Percentiles rank a stretch among this genome's conserved stretches.
Conservation (phyloP, 2,797 vertebrate genomes). For the Pygocentrus nattereri region DNA sequence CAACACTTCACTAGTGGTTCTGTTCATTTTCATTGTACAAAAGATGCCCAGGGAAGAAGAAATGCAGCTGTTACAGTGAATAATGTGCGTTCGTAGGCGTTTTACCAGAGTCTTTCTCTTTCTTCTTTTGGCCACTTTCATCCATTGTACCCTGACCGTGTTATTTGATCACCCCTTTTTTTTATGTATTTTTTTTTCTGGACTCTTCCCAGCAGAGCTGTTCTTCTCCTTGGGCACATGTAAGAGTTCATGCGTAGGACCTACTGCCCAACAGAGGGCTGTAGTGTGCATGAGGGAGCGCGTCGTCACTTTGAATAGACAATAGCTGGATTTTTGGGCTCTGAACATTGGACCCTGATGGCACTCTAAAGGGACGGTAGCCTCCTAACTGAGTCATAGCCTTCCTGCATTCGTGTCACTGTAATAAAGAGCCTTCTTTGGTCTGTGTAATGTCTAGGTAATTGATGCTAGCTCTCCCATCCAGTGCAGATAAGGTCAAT, state of each 20-base stretch:
- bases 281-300: slow-evolving; percentile 45
- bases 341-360: background rate
- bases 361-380: background rate
- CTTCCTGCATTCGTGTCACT: slow-evolving; percentile 4
- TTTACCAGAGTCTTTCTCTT: too few relatives aligned
- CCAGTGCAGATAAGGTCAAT: slow-evolving; percentile 45
- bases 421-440: slow-evolving; percentile 22
- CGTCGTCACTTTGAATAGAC: slow-evolving; percentile 53
- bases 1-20: background rate
- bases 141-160: background rate
- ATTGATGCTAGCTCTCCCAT: slow-evolving; percentile 48
- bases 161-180: background rate
- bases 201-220: background rate
- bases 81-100: too few relatives aligned
- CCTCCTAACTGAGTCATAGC: background rate
- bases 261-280: slow-evolving; percentile 1
- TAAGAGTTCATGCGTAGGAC: background rate
- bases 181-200: background rate
- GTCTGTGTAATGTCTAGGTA: slow-evolving; percentile 41
- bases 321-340: background rate
- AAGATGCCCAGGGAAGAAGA: too few relatives aligned
- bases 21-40: background rate
- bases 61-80: background rate
- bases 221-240: background rate
- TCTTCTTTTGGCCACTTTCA: too few relatives aligned